These are phyloP conservation scores for Nesidiocoris tenuis DNA, from an alignment of 2,888 invertebrate species.

Conservation along the genomic window DNA sequence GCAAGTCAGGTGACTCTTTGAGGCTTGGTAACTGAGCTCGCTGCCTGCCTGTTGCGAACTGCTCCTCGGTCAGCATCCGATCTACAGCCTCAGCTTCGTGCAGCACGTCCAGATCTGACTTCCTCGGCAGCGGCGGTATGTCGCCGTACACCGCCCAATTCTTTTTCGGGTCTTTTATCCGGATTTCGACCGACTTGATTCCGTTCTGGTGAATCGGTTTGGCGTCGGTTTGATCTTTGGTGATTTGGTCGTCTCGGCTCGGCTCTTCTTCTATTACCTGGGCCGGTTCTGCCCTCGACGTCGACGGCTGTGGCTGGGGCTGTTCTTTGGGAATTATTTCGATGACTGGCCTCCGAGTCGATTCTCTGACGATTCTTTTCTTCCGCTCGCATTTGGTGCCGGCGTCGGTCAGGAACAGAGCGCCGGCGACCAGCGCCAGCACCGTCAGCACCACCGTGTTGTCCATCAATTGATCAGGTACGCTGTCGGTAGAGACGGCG, in stretches of 20 bases:
- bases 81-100: constrained; percentile 46
- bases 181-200: constrained; percentile 46
- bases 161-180: constrained; percentile 47
- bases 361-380: constrained; percentile 32
- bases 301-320: constrained; percentile 26
- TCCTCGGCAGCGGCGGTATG: constrained; percentile 18
- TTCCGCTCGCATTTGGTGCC: constrained; percentile 46
- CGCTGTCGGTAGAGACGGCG: constrained; percentile 69
- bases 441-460: constrained; percentile 71
- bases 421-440: constrained; percentile 66
- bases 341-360: constrained; percentile 35
- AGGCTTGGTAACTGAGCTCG: constrained; percentile 42
- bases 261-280: constrained; percentile 20
- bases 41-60: constrained; percentile 28
- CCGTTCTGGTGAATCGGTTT: constrained; percentile 37
- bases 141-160: constrained; percentile 46
- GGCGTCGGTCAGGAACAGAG: constrained; percentile 68
- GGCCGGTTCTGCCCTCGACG: constrained; percentile 1
- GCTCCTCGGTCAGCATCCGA: constrained; percentile 42
- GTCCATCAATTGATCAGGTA: constrained; percentile 66
- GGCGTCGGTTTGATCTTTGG: constrained; percentile 20
- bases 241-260: not conserved
- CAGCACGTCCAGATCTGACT: constrained; percentile 35
- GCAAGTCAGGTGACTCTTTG: constrained; percentile 43
- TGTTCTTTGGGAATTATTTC: constrained; percentile 44